phyloP scores from a whole-genome alignment of 37 sponge, comb jelly and placozoan genomes.

The Oscarella lobularis region DNA sequence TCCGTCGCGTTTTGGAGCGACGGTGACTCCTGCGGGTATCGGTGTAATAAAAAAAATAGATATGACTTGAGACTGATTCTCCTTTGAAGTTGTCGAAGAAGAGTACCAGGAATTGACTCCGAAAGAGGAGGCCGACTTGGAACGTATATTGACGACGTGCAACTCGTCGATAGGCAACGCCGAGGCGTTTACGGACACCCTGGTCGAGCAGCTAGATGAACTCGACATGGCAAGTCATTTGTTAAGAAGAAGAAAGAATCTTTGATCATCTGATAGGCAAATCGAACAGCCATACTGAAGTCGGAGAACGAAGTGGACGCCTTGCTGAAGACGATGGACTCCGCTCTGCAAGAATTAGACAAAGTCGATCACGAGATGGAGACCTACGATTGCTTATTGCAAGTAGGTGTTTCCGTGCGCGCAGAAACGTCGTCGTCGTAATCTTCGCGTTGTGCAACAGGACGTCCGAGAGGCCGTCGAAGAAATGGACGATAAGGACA shows the following conservation, averaged over 20 bases:
- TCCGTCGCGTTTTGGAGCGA: not conserved
- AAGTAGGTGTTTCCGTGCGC: not conserved
- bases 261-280: not conserved
- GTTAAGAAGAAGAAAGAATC: not conserved
- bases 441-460: not conserved
- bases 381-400: slow-evolving; percentile 46
- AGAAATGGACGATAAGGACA: slow-evolving; percentile 36
- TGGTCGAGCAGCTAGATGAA: slow-evolving; percentile 60
- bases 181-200: slow-evolving; percentile 60
- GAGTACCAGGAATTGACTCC: slow-evolving; percentile 77
- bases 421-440: not conserved
- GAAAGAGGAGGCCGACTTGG: slow-evolving; percentile 73
- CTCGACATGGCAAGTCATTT: not conserved
- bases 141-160: slow-evolving; percentile 27
- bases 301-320: slow-evolving; percentile 56
- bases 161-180: slow-evolving; percentile 55
- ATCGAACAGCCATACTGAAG: slow-evolving; percentile 47
- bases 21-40: not conserved
- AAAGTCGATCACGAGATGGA: slow-evolving; percentile 33
- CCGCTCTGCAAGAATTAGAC: slow-evolving; percentile 41
- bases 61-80: not conserved
- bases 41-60: not conserved
- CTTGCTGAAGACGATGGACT: slow-evolving; percentile 48
- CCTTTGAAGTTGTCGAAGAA: slow-evolving; percentile 15
- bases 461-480: slow-evolving; percentile 44